These are phyloP conservation scores for Agrilus biguttatus DNA, from an alignment of 2,888 invertebrate species.

Conservation along the genomic window DNA sequence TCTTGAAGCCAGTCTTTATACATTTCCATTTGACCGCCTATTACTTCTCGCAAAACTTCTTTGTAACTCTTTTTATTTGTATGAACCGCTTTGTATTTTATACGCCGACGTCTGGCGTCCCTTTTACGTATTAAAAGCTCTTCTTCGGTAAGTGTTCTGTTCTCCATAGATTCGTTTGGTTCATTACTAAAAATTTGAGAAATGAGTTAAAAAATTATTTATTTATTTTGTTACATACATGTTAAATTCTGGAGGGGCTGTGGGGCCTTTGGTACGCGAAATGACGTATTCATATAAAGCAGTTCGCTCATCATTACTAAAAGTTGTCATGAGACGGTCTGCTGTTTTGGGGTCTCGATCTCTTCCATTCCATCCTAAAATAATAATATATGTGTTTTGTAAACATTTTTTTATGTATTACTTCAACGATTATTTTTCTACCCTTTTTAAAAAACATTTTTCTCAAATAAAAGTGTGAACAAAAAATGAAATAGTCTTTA, in stretches of 20 bases:
- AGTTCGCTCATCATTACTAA: slow-evolving; percentile 39
- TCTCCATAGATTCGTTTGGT: slow-evolving; percentile 12
- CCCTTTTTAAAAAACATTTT: neutral
- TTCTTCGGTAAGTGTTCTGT: slow-evolving; percentile 27
- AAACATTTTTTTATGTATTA: neutral
- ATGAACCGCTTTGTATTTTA: slow-evolving; percentile 41
- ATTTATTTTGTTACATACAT: slow-evolving; percentile 20
- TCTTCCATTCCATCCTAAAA: slow-evolving; percentile 27
- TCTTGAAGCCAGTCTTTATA: slow-evolving; percentile 21
- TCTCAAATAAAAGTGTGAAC: neutral
- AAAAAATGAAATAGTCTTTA: too few relatives aligned
- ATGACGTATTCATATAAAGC: slow-evolving; percentile 41
- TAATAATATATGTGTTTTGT: neutral
- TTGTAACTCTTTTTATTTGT: slow-evolving; percentile 42
- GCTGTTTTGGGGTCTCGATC: slow-evolving; percentile 28
- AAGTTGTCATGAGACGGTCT: slow-evolving; percentile 28
- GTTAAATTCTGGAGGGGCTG: slow-evolving; percentile 24
- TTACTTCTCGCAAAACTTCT: slow-evolving; percentile 42
- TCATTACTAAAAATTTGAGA: slow-evolving; percentile 8
- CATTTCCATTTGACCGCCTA: slow-evolving; percentile 37
- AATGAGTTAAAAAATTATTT: neutral
- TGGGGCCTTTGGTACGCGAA: slow-evolving; percentile 21
- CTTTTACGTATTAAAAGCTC: slow-evolving; percentile 40
- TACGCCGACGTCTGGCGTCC: slow-evolving; percentile 43
- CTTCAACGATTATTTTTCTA: slow-evolving; percentile 1